Base-by-base conservation (phyloP, 92 coral and sea anemone species). In the Blastomussa wellsi region DNA sequence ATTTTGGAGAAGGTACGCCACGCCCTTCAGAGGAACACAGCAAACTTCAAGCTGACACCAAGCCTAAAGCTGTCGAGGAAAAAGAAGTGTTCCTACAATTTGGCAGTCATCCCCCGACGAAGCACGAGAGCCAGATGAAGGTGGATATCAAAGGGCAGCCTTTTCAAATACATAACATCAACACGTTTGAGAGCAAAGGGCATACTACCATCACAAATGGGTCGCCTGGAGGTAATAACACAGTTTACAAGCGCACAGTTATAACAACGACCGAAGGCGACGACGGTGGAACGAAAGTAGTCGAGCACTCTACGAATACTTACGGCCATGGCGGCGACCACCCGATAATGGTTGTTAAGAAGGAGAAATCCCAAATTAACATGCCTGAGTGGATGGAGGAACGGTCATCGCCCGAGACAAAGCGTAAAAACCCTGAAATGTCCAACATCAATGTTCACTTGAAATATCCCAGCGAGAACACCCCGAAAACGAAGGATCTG, bases 361-460 rank as follows among this genome's bases (percentile, higher is more conserved):
- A 59, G 53, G 81, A 83, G 20, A 74, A 60, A 31, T 79, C 82
- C 14, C 44, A 60, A 29, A 62, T 74, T 42, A 35, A 83, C 33
- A 7, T 83, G 26, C 87, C 87, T 10, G 87, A 41, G 22, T 83
- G 86, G 86, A 39, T 83, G 86, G 86, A 74, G 31, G 65, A 73
- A 28, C 19, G 66, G 20, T 52, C 66, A 41, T 73, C 80, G n/a
- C 87, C 79, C 10, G 80, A 19, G 41, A 31, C 80, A 42, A 26
- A 49, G 73, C 60, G 59, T 35, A 24, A 33, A 83, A 17, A 47
- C 47, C 60, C 35, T 19, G 69, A 53, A 16, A 52, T 5, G n/a
- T 59, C 81, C 9, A 74, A 83, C 71, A 64, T 83, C 22, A 75
- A 49, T 35, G 51, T 74, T 74, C 74, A 74, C 52, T 39, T 83